Base-by-base conservation (phyloP, 2,888 invertebrate genomes). In the Rhamphomyia laevipes region DNA sequence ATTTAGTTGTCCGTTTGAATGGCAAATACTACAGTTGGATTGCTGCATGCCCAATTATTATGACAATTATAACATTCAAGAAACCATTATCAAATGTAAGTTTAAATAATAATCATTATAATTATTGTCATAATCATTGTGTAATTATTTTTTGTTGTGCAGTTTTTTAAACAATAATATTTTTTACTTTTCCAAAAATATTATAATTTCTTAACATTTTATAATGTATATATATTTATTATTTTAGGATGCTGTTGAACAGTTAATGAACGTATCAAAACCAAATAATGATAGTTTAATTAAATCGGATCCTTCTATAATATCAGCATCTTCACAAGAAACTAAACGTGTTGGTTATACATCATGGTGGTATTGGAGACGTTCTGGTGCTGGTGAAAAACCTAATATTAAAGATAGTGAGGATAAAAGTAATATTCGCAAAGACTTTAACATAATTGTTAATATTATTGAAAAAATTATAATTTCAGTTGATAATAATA, bases 11-110 rank as follows among this genome's bases (percentile, higher is more conserved):
- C 59, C 81, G 88, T 61, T 80, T 94, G 54, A 84, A 84, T 64
- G 86, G 86, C 60, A 89, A 92, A 73, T 88, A 84, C 71, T 86
- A 89, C 74, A 88, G 86, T 62, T 95, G 94, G 93, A 77, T 82
- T 57, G 84, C 86, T 58, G 96, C 95, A 58, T 86, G 87, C 52
- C 91, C 95, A 41, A 81, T 94, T 64, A 79, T 97, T 61, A 81
- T 94, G 64, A 88, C 91, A 56, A 76, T 88, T 56, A 80, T 90
- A 55, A 83, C 86, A 57, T 96, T 87, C 74, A 83, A 90, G 63
- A 81, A 90, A 60, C 84, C 87, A 49, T 73, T 96, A 60, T 86
- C 94, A 51, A 79, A 80, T 66, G 83, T 84, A 66, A 74, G 73
- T 65, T 49, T 43, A 45, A 40, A 51, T 50, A 40, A 47, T 16